A percentile compares a stretch with the other conserved stretches of the same genome.
Evolutionary conservation across 2,888 invertebrate species (phyloP).

Genomic region (Dione vanillae): DNA sequence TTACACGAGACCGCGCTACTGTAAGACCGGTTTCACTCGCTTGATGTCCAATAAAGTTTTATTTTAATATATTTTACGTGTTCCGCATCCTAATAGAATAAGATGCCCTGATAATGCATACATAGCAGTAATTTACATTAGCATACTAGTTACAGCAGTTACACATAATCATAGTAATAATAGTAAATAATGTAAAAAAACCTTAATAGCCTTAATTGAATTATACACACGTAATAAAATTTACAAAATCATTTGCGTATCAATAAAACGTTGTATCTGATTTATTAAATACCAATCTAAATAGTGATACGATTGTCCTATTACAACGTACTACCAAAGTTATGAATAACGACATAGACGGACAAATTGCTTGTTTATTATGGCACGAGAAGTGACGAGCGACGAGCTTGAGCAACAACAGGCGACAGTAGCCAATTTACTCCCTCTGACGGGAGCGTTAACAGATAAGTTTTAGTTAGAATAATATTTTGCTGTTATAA

Average conservation of each 20-base stretch:
- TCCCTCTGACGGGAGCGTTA: conserved; percentile 35
- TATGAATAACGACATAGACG: conserved; percentile 21
- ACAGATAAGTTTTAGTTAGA: conserved; percentile 33
- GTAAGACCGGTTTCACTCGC: conserved; percentile 62
- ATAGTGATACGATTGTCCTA: no score
- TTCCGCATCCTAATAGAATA: conserved; percentile 66
- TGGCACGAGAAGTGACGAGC: conserved; percentile 54
- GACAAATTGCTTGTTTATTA: conserved; percentile 58
- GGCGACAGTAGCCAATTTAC: conserved; percentile 60
- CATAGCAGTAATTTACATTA: neutral
- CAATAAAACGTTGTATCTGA: neutral
- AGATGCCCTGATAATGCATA: conserved; percentile 50
- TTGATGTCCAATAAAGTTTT: conserved; percentile 61
- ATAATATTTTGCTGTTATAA: neutral
- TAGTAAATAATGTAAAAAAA: neutral
- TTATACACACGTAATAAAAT: neutral
- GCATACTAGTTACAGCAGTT: no score
- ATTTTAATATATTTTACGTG: conserved; percentile 64
- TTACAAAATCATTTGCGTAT: neutral
- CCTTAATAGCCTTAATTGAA: neutral
- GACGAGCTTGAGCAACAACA: conserved; percentile 51
- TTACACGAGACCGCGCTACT: conserved; percentile 60
- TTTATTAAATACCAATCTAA: no score
- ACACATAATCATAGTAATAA: no score
- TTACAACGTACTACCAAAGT: conserved; percentile 11